Conservation (phyloP, 2,797 vertebrate species). For the Pseudotriccus pelzelni region DNA sequence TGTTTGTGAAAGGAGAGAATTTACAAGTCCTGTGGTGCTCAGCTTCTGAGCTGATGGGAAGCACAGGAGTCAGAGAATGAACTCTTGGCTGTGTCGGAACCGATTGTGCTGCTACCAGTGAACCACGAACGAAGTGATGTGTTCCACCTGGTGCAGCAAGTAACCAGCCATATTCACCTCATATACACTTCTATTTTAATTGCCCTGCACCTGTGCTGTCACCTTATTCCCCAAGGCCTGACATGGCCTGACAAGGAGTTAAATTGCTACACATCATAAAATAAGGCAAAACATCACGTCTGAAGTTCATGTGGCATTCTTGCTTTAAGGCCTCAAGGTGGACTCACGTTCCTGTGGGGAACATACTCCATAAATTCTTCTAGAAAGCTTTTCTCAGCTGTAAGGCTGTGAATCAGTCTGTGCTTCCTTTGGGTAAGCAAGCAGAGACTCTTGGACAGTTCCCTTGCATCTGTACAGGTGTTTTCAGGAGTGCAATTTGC, state of each 20-base stretch:
- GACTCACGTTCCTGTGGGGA: not conserved
- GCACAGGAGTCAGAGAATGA: not conserved
- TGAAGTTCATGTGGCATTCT: not conserved
- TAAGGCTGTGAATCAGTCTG: not conserved
- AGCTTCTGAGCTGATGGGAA: not conserved
- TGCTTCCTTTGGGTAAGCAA: not conserved
- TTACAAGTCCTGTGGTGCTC: not conserved
- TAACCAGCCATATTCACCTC: conserved; percentile 2
- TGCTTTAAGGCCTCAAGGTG: not conserved
- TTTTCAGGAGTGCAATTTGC: not conserved
- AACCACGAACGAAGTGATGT: not conserved
- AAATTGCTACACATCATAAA: not conserved
- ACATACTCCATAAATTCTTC: not conserved
- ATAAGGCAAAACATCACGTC: not conserved
- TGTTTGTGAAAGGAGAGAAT: not conserved
- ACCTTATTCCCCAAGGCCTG: not conserved
- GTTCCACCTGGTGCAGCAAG: not conserved
- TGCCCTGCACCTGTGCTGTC: not conserved
- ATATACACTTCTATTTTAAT: not conserved
- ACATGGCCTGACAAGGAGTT: not conserved
- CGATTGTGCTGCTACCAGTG: not conserved
- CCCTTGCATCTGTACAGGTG: not conserved
- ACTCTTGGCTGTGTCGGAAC: not conserved
- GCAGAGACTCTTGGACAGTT: not conserved
- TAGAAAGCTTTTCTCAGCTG: not conserved